Evolutionary conservation across 2,113 vertebrate genomes (phyloP).

Genomic region (Zeus faber): DNA sequence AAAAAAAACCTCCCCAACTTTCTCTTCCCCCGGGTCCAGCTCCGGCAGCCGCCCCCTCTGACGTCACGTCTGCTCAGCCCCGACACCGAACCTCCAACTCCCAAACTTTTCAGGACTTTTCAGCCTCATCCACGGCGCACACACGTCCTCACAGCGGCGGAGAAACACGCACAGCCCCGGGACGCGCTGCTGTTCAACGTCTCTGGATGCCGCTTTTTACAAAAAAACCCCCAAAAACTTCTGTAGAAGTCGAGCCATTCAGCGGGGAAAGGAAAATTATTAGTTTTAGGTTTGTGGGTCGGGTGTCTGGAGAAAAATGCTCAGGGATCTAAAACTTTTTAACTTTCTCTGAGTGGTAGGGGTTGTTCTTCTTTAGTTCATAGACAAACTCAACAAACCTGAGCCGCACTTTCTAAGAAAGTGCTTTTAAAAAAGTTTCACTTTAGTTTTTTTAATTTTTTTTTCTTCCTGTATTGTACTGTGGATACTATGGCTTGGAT

Average conservation of each 20-base stretch:
- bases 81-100: constrained; percentile 65
- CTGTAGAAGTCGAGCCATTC: too few relatives aligned
- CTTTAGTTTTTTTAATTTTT: neutral
- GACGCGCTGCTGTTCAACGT: too few relatives aligned
- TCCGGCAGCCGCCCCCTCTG: constrained; percentile 76
- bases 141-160: constrained; percentile 25
- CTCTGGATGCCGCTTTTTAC: too few relatives aligned
- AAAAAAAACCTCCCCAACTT: too few relatives aligned
- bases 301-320: constrained; percentile 34
- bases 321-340: constrained; percentile 36
- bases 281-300: constrained; percentile 7
- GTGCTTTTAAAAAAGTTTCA: constrained; percentile 2
- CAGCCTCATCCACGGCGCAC: constrained; percentile 36
- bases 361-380: too few relatives aligned
- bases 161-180: too few relatives aligned
- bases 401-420: constrained; percentile 7
- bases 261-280: too few relatives aligned
- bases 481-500: constrained; percentile 82
- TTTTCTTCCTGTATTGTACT: neutral
- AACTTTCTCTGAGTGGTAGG: constrained; percentile 30
- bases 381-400: too few relatives aligned
- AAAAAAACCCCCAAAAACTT: too few relatives aligned
- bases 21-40: neutral
- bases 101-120: constrained; percentile 78
- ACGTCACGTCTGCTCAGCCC: constrained; percentile 83